Base-by-base conservation (phyloP, 2,888 invertebrate species). In the Anticlea derivata region DNA sequence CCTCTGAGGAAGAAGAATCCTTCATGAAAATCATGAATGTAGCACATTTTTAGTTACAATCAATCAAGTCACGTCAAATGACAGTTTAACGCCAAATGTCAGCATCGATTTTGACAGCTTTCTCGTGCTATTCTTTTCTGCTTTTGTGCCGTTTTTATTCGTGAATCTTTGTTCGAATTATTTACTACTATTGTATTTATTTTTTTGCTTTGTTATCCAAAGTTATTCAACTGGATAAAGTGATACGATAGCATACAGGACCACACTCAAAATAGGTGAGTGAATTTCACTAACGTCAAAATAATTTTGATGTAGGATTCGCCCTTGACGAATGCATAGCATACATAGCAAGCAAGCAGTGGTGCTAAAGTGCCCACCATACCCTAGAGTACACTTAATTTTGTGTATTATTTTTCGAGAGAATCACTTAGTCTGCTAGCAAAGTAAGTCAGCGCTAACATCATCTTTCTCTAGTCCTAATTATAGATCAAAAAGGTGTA, bases 291-390 rank as follows among this genome's bases (percentile, higher is more conserved):
- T 39, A 56, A 66, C 68, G 72, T 69, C 66, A 65, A 65, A 68
- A 48, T 59, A 44, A 55, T 58, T 62, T 63, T 7, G 23, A 17
- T 2, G 58, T 66, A 61, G 52, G 65, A 76, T 66, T 75, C 64
- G 81, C 74, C 81, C 80, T 80, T 82, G 81, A 73, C 65, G 70
- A 75, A 61, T 66, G 50, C 58, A 68, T 71, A 20, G 20, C 8
- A 26, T n/a, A 30, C 5, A 66, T 68, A 53, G 46, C 7, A 55
- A n/a, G n/a, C n/a, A n/a, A n/a, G n/a, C n/a, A n/a, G n/a, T n/a
- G n/a, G n/a, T n/a, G n/a, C n/a, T n/a, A n/a, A n/a, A n/a, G n/a
- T n/a, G n/a, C n/a, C n/a, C n/a, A n/a, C n/a, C n/a, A n/a, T n/a
- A n/a, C n/a, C 58, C 37, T 45, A 53, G 51, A 17, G 40, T 59